Conservation (phyloP, 2,113 vertebrate species). For the Phasianus colchicus region DNA sequence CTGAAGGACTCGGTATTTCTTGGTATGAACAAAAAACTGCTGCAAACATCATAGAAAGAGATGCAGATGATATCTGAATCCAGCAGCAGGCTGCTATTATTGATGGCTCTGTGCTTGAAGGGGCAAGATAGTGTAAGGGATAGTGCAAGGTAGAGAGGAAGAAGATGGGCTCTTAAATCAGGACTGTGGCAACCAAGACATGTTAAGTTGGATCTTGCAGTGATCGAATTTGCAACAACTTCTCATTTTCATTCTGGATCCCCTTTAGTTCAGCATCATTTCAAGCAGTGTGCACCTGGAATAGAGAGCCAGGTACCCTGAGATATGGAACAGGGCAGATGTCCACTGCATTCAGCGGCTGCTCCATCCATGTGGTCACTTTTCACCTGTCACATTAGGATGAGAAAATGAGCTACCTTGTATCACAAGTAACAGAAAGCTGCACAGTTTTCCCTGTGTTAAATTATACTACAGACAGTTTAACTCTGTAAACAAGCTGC, state of each 20-base stretch:
- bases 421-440: not conserved
- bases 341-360: not conserved
- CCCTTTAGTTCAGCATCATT: not conserved
- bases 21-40: not conserved
- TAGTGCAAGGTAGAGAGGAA: not conserved
- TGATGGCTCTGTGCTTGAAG: not conserved
- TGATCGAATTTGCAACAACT: not conserved
- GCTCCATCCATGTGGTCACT: not conserved
- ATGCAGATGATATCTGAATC: not conserved
- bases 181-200: accelerated
- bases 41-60: not conserved
- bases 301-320: not conserved
- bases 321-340: not conserved
- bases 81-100: not conserved
- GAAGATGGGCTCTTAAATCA: not conserved
- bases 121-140: not conserved
- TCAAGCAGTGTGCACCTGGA: not conserved
- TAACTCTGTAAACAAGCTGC: not conserved
- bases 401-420: not conserved
- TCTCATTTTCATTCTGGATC: not conserved
- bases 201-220: not conserved
- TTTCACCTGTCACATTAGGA: not conserved
- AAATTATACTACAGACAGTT: conserved; percentile 20
- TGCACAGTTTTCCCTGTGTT: not conserved
- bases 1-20: not conserved